Conservation (phyloP, 2,113 vertebrate species). For the Cairina moschata region DNA sequence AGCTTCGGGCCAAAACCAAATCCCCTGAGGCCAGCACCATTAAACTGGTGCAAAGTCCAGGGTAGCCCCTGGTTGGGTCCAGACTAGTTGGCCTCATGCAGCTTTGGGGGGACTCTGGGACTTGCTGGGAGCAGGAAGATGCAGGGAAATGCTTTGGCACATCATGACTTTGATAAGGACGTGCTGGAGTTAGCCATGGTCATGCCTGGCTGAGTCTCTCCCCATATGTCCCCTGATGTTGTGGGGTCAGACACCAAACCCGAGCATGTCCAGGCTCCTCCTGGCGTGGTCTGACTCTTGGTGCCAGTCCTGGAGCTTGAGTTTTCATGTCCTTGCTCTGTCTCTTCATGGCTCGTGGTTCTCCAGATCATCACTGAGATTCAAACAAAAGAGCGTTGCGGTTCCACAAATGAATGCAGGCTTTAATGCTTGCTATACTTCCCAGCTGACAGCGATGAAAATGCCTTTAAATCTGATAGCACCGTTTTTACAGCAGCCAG, state of each 20-base stretch:
- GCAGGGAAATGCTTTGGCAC: not conserved
- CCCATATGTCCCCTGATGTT: not conserved
- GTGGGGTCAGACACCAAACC: fast-evolving
- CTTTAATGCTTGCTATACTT: not conserved
- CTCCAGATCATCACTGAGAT: not conserved
- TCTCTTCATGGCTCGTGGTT: not conserved
- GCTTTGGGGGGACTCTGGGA: not conserved
- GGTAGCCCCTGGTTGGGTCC: not conserved
- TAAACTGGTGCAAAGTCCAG: not conserved
- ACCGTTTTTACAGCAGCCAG: not conserved
- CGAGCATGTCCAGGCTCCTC: not conserved
- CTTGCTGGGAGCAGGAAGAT: not conserved
- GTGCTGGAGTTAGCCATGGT: not conserved
- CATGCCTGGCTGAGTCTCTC: not conserved
- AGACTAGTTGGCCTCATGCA: not conserved
- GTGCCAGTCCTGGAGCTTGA: not conserved
- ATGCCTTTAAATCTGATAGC: not conserved
- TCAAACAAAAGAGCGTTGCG: not conserved
- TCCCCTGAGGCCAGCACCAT: not conserved
- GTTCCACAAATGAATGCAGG: not conserved
- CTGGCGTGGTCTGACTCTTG: not conserved
- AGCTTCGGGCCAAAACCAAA: not conserved
- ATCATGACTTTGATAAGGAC: not conserved
- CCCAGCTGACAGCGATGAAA: not conserved
- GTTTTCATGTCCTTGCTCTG: not conserved